These are phyloP conservation scores for Leptosomus discolor DNA, from an alignment of 2,113 vertebrate species.

Conservation along the genomic window DNA sequence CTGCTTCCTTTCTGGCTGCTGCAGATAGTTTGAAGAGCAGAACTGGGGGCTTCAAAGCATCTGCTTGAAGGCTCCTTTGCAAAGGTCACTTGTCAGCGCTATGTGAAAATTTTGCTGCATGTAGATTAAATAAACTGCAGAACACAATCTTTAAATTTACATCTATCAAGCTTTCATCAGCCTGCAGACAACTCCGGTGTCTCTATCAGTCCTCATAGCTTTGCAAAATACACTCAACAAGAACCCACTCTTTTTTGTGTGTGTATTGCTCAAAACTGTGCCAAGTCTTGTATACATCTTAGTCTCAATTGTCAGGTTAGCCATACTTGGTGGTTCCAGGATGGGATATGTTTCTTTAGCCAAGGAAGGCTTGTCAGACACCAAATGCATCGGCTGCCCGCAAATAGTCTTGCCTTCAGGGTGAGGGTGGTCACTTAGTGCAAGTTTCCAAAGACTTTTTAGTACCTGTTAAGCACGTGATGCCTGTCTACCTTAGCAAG, in stretches of 20 bases:
- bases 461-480: background rate
- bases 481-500: background rate
- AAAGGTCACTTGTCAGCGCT: background rate
- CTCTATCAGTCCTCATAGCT: background rate
- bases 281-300: background rate
- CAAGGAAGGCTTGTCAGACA: background rate
- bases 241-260: background rate
- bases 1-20: background rate
- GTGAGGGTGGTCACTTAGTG: background rate
- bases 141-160: background rate
- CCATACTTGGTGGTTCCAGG: background rate
- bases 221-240: background rate
- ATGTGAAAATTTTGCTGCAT: background rate
- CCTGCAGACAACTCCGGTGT: background rate
- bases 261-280: background rate
- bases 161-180: background rate
- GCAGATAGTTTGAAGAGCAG: background rate
- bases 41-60: background rate
- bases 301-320: background rate
- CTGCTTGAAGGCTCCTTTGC: background rate
- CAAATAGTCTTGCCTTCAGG: background rate
- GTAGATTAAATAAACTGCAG: constrained; percentile 3
- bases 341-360: background rate
- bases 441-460: background rate
- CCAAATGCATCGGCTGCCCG: background rate